Conservation (phyloP, 2,797 vertebrate genomes). For the Tragopan temminckii region DNA sequence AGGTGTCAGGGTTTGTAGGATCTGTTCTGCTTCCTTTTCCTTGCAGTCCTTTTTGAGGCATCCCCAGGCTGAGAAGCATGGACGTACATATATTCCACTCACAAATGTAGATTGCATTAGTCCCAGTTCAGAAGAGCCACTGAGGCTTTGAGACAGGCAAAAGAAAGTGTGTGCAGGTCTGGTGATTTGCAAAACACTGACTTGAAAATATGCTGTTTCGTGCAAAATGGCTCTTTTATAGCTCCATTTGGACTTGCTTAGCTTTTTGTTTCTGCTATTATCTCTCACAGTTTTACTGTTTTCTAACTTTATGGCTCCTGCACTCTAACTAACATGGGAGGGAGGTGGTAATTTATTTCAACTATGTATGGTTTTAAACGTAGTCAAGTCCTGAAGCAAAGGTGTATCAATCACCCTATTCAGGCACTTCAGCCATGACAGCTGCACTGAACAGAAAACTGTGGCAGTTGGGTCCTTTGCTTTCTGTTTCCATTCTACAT, state of each 20-base stretch:
- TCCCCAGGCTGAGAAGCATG: neutral
- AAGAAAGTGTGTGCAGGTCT: neutral
- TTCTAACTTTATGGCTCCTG: neutral
- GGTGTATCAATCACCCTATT: neutral
- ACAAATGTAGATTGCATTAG: neutral
- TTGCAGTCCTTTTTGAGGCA: neutral
- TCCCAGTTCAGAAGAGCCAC: neutral
- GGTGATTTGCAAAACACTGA: neutral
- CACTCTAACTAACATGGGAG: neutral
- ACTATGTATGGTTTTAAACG: neutral
- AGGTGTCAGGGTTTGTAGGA: neutral
- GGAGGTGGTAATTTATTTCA: neutral
- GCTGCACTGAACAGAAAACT: neutral
- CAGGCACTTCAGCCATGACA: neutral
- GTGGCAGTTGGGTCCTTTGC: rapidly evolving
- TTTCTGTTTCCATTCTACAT: neutral
- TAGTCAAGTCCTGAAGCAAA: neutral
- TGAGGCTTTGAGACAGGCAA: neutral
- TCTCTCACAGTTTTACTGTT: neutral
- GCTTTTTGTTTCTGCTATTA: neutral
- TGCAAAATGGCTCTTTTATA: neutral
- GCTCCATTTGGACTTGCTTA: neutral
- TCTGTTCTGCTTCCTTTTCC: neutral
- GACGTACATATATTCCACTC: neutral
- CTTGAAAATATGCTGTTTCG: neutral